Conservation (phyloP, 1,140 invertebrate genomes). For the Homalodisca vitripennis region DNA sequence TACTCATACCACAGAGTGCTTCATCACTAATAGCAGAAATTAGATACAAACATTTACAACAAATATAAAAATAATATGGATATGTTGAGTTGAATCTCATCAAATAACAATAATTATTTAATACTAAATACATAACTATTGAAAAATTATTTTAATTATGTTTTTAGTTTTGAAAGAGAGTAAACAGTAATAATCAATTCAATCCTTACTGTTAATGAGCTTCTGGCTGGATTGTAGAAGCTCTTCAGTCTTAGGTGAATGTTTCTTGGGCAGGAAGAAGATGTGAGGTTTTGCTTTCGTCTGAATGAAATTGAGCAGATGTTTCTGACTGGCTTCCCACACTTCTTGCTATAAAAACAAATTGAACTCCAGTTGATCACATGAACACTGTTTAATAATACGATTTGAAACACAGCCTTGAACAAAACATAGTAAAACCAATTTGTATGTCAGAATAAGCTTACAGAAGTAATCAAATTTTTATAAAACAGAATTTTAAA, state of each 20-base stretch:
- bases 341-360: conserved; percentile 64
- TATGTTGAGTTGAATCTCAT: conserved; percentile 25
- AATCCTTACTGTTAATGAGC: conserved; percentile 56
- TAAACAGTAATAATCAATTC: conserved; percentile 22
- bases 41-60: too few relatives aligned
- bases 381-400: too few relatives aligned
- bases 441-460: too few relatives aligned
- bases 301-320: conserved; percentile 79
- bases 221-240: conserved; percentile 57
- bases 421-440: too few relatives aligned
- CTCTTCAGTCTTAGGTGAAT: conserved; percentile 56
- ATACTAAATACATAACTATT: neutral
- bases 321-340: conserved; percentile 80
- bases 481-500: too few relatives aligned
- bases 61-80: neutral
- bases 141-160: neutral
- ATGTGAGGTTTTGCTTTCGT: conserved; percentile 84
- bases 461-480: too few relatives aligned
- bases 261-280: conserved; percentile 82
- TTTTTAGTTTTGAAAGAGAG: conserved; percentile 24
- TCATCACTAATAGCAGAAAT: too few relatives aligned
- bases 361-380: too few relatives aligned
- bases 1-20: too few relatives aligned
- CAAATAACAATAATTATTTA: neutral
- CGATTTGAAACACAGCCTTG: too few relatives aligned